Evolutionary conservation across 2,888 invertebrate species (phyloP).

Genomic region (Amphimallon solstitiale): DNA sequence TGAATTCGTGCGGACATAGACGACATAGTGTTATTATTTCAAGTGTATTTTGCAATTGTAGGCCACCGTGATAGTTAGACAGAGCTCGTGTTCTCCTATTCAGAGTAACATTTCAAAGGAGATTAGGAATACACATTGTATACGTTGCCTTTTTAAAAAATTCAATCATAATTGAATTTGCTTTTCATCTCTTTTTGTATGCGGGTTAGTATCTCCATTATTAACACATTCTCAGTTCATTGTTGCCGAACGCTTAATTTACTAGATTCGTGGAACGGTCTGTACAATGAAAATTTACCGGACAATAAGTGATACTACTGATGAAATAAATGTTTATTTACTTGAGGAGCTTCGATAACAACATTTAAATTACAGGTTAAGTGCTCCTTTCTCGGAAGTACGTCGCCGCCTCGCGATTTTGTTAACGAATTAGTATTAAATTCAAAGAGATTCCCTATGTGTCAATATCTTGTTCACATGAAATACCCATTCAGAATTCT

Average conservation of each 20-base stretch:
- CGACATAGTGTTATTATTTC: constrained; percentile 41
- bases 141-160: constrained; percentile 23
- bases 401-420: constrained; percentile 9
- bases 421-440: constrained; percentile 23
- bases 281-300: constrained; percentile 23
- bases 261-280: constrained; percentile 36
- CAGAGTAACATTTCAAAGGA: constrained; percentile 20
- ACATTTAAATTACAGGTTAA: constrained; percentile 30
- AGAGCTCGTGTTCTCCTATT: constrained; percentile 27
- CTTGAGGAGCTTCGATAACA: constrained; percentile 7
- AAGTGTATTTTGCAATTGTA: constrained; percentile 35
- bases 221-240: constrained; percentile 26
- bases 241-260: constrained; percentile 34
- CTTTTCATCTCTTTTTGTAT: constrained; percentile 23
- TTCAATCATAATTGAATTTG: constrained; percentile 37
- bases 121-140: constrained; percentile 32
- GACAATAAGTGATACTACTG: constrained; percentile 11
- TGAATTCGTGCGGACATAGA: constrained; percentile 41
- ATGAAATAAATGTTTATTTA: constrained; percentile 34
- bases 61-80: constrained; percentile 33
- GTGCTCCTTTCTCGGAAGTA: constrained; percentile 12
- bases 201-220: constrained; percentile 30
- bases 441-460: background rate
- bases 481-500: too few species aligned
- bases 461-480: constrained; percentile 3